Base-by-base conservation (phyloP, 1,140 invertebrate genomes). In the Ostrea edulis region DNA sequence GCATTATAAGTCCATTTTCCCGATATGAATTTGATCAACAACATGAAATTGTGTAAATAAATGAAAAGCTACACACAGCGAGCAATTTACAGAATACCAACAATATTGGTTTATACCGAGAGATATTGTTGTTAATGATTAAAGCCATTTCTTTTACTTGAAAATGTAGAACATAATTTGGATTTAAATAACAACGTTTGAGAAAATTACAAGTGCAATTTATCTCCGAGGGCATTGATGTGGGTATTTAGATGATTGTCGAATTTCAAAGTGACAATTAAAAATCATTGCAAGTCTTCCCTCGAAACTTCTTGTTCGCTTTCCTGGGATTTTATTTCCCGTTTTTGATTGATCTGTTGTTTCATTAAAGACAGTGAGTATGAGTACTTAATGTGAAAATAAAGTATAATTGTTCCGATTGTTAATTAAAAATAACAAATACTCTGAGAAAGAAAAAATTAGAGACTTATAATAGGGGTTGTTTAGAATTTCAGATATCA, bases 1-100 rank as follows among this genome's bases (percentile, higher is more conserved):
- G 25, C 25, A 77, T 77, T 77, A 77, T 29, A 35, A 77, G 29
- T 14, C 68, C 29, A 77, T 77, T 77, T 29, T 77, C 68, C 14
- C 11, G 22, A 22, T 35, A 29, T 22, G 68, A 29, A 29, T 77
- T 77, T 77, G 68, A 29, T 77, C 68, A 77, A 8, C 68, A 77
- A 77, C 68, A 5, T 14, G 35, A 77, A 77, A 77, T 77, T 77
- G 29, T 14, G 68, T 77, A 77, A 77, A 77, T 77, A 77, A 77
- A 77, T 29, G 35, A 9, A 35, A 77, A 25, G 25, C 29, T 17
- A 25, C 25, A 9, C 68, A 22, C 68, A 77, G 25, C 12, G 29
- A 29, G 29, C 29, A 29, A 77, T 35, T 71, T 25, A 29, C 29
- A 29, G 22, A 22, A 77, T 29, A 77, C 68, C 68, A 25, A 29